Conservation (phyloP, 2,888 invertebrate species). For the Hyppa rectilinea region DNA sequence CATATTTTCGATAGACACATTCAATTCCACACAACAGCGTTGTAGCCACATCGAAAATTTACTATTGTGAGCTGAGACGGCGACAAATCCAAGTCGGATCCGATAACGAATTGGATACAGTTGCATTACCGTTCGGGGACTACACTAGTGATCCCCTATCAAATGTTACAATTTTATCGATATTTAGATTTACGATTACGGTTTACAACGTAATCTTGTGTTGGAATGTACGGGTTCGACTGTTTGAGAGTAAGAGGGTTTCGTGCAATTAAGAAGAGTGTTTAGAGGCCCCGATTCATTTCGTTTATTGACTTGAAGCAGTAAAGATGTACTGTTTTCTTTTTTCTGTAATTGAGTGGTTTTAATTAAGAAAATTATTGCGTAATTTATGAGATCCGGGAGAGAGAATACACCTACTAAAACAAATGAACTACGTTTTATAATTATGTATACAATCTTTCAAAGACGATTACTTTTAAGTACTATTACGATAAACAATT, state of each 20-base stretch:
- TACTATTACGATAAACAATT: constrained; percentile 1
- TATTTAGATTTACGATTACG: constrained; percentile 65
- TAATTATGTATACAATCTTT: not conserved
- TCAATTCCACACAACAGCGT: constrained; percentile 68
- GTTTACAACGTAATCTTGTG: constrained; percentile 52
- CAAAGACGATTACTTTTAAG: not conserved
- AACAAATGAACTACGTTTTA: not conserved
- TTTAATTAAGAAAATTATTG: not conserved
- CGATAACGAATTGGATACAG: constrained; percentile 87
- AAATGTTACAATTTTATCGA: constrained; percentile 65
- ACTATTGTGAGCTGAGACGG: constrained; percentile 77
- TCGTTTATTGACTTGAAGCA: constrained; percentile 7
- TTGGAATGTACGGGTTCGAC: constrained; percentile 19
- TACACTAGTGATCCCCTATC: constrained; percentile 69
- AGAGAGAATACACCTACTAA: not conserved
- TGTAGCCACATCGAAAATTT: constrained; percentile 73
- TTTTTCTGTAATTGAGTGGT: constrained; percentile 25
- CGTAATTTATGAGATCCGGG: not conserved
- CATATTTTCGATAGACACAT: constrained; percentile 51
- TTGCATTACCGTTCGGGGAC: constrained; percentile 78
- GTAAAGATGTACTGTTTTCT: constrained; percentile 4
- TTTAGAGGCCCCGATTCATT: constrained; percentile 26
- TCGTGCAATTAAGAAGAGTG: constrained; percentile 43
- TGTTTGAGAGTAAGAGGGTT: constrained; percentile 32
- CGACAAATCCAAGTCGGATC: constrained; percentile 83